Percentiles rank a stretch among this genome's conserved stretches.
Evolutionary conservation across 2,888 invertebrate genomes (phyloP).

Genomic region (Lasiommata megera): DNA sequence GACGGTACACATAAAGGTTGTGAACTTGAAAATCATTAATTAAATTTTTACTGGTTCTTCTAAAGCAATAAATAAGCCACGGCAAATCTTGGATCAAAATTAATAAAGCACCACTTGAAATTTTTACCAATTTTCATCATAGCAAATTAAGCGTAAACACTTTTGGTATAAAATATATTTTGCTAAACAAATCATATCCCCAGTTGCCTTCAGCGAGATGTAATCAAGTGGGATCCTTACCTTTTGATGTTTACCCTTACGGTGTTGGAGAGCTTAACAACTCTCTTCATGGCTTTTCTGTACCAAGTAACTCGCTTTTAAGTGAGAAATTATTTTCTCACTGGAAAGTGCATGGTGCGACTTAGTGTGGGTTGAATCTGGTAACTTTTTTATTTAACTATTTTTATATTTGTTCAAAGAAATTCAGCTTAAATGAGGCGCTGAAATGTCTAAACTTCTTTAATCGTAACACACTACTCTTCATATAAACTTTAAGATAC

Average conservation of each 20-base stretch:
- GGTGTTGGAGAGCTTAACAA: conserved; percentile 31
- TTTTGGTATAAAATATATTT: conserved; percentile 16
- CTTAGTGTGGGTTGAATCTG: neutral
- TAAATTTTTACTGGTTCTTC: too few species aligned
- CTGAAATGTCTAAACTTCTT: too few species aligned
- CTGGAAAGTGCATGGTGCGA: neutral
- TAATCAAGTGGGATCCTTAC: conserved; percentile 49
- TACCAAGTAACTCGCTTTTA: conserved; percentile 12
- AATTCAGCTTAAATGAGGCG: too few species aligned
- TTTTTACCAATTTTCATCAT: neutral
- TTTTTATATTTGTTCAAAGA: too few species aligned
- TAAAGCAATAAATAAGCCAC: neutral
- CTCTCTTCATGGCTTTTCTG: conserved; percentile 24
- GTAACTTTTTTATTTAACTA: too few species aligned
- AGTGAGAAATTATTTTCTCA: neutral
- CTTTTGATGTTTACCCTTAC: conserved; percentile 35
- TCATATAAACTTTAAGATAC: too few species aligned
- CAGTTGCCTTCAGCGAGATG: conserved; percentile 43
- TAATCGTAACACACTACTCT: too few species aligned
- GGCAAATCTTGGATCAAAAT: neutral
- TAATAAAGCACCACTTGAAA: neutral
- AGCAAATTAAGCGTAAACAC: conserved; percentile 16
- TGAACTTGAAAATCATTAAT: too few species aligned
- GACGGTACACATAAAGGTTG: too few species aligned
- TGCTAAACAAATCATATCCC: conserved; percentile 18